Evolutionary conservation across 2,113 vertebrate genomes (phyloP).

Genomic region (Tachysurus fulvidraco): DNA sequence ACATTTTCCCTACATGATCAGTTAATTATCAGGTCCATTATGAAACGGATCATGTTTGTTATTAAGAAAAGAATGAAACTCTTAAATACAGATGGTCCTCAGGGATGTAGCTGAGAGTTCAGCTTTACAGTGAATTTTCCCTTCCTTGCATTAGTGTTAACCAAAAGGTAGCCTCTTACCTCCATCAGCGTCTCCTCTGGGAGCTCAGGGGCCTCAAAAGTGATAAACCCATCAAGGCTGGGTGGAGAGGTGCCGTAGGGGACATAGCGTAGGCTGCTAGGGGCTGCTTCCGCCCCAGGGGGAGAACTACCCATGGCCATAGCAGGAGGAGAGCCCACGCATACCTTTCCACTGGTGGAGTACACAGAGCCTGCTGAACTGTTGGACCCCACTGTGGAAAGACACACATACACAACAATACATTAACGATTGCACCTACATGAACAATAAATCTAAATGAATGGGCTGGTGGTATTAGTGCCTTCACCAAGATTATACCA

Average conservation of each 20-base stretch:
- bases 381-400: constrained; percentile 85
- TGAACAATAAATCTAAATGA: background rate
- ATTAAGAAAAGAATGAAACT: background rate
- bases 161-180: constrained; percentile 71
- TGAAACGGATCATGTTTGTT: background rate
- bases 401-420: background rate
- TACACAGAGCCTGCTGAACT: constrained; percentile 91
- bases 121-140: background rate
- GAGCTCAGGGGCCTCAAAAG: constrained; percentile 94
- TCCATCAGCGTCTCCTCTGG: constrained; percentile 98
- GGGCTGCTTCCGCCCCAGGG: constrained; percentile 79
- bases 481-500: background rate
- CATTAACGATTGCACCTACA: background rate
- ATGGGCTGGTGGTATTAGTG: background rate
- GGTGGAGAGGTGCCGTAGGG: constrained; percentile 93
- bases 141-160: background rate
- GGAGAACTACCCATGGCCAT: constrained; percentile 80
- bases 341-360: constrained; percentile 86
- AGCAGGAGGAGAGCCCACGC: constrained; percentile 86
- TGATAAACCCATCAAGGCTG: constrained; percentile 92
- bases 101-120: background rate
- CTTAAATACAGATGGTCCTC: background rate
- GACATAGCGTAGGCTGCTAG: constrained; percentile 85
- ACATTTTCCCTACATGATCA: background rate
- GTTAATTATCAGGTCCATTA: background rate